Percentiles rank a stretch among this genome's conserved stretches.
phyloP scores from a whole-genome alignment of 2,888 invertebrate species.

The Sericinus montela region DNA sequence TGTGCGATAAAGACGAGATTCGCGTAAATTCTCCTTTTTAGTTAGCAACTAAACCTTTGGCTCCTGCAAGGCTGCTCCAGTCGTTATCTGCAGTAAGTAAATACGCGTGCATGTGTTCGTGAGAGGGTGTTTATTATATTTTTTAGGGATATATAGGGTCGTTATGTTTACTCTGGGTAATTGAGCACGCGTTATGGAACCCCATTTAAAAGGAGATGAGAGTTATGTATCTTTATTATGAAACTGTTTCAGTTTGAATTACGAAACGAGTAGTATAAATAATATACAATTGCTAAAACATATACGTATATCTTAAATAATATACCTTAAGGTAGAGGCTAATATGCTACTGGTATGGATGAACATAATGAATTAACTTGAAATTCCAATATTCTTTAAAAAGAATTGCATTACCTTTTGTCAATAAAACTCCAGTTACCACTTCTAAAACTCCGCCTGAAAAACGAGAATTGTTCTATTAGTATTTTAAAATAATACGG shows the following conservation, averaged over 20 bases:
- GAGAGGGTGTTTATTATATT: conserved; percentile 31
- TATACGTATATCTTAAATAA: background rate
- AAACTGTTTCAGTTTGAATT: conserved; percentile 9
- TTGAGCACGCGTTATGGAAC: conserved; percentile 27
- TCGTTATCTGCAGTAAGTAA: conserved; percentile 52
- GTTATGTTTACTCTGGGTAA: conserved; percentile 29
- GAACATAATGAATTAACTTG: no score
- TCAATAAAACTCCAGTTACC: background rate
- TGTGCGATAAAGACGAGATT: conserved; percentile 35
- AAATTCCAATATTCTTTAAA: no score
- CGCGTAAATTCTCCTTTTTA: conserved; percentile 17
- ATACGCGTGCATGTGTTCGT: conserved; percentile 42
- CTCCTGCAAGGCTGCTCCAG: conserved; percentile 49
- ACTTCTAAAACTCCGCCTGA: no score
- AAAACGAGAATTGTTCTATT: no score
- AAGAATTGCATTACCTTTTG: no score
- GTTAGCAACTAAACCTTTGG: conserved; percentile 28
- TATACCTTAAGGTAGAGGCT: conserved; percentile 1
- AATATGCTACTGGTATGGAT: no score
- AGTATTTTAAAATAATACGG: no score
- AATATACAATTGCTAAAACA: background rate
- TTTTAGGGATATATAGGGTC: conserved; percentile 28
- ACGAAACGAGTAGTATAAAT: background rate
- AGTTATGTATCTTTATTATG: conserved; percentile 7
- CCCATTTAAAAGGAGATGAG: conserved; percentile 16